A percentile compares a stretch with the other conserved stretches of the same genome.
phyloP scores from a whole-genome alignment of 2,113 vertebrate species.

The Scatophagus argus region DNA sequence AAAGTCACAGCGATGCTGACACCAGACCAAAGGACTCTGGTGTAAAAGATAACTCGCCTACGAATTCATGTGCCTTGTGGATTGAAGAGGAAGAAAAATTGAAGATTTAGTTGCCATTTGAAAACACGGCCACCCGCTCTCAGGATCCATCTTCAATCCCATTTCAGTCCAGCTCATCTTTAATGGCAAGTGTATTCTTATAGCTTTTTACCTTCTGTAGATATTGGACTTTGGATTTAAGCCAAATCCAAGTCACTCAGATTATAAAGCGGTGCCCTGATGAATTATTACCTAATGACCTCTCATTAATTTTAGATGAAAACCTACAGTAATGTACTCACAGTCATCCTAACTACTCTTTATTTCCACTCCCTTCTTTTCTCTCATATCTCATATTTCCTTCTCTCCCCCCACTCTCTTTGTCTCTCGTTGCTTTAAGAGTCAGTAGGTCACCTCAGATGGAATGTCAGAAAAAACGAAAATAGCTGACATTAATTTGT shows the following conservation, averaged over 20 bases:
- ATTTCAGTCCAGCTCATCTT: not conserved
- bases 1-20: slow-evolving; percentile 22
- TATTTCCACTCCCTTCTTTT: slow-evolving; percentile 9
- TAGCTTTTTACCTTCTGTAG: not conserved
- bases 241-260: slow-evolving; percentile 3
- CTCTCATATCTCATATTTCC: not conserved
- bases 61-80: slow-evolving; percentile 23
- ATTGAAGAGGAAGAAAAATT: not conserved
- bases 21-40: slow-evolving; percentile 41
- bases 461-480: not conserved
- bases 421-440: not conserved
- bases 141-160: not conserved
- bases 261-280: not conserved
- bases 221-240: slow-evolving; percentile 1
- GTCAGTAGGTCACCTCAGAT: not conserved
- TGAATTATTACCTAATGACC: not conserved
- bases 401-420: not conserved
- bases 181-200: not conserved
- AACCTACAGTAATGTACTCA: not conserved
- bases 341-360: not conserved
- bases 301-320: slow-evolving; percentile 18
- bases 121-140: not conserved
- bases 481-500: slow-evolving; percentile 14
- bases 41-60: slow-evolving; percentile 31
- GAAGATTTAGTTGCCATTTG: not conserved